Percentiles rank a stretch among this genome's conserved stretches.
These are phyloP conservation scores for Knipowitschia caucasica DNA, from an alignment of 2,797 vertebrate genomes.

Conservation along the genomic window DNA sequence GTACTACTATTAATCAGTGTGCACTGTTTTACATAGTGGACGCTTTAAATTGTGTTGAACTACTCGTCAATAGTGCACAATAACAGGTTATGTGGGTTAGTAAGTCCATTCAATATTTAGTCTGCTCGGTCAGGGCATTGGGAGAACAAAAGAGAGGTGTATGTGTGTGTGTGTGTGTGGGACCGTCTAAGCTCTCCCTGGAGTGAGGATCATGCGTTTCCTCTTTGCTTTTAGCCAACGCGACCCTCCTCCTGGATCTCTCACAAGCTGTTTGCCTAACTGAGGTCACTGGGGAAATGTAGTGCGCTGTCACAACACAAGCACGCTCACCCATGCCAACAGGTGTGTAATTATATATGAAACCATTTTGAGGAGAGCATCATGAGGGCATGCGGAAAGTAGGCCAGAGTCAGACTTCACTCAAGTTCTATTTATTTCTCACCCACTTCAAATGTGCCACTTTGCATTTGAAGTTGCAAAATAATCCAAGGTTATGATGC, in stretches of 20 bases:
- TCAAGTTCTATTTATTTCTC: slow-evolving; percentile 68
- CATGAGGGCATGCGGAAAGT: slow-evolving; percentile 47
- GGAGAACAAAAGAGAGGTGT: slow-evolving; percentile 28
- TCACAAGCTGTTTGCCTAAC: slow-evolving; percentile 61
- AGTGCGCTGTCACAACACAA: slow-evolving; percentile 48
- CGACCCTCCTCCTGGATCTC: slow-evolving; percentile 53
- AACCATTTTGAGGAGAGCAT: slow-evolving; percentile 54
- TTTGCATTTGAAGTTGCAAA: slow-evolving; percentile 53
- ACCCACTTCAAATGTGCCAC: slow-evolving; percentile 51
- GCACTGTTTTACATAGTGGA: slow-evolving; percentile 27
- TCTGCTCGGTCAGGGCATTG: slow-evolving; percentile 23
- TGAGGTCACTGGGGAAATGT: slow-evolving; percentile 61
- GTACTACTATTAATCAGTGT: slow-evolving; percentile 38
- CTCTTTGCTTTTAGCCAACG: slow-evolving; percentile 31
- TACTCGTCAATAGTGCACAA: slow-evolving; percentile 8
- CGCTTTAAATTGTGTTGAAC: slow-evolving; percentile 25
- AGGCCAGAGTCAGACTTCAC: slow-evolving; percentile 56
- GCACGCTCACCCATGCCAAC: slow-evolving; percentile 62
- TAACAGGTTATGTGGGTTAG: slow-evolving; percentile 17
- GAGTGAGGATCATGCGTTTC: slow-evolving; percentile 24
- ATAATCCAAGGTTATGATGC: slow-evolving; percentile 47
- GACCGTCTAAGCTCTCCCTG: slow-evolving; percentile 33
- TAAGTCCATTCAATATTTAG: slow-evolving; percentile 31
- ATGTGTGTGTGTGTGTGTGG: slow-evolving; percentile 17
- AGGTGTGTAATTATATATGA: slow-evolving; percentile 73